phyloP scores from a whole-genome alignment of 2,797 vertebrate genomes.

The Pitangus sulphuratus region DNA sequence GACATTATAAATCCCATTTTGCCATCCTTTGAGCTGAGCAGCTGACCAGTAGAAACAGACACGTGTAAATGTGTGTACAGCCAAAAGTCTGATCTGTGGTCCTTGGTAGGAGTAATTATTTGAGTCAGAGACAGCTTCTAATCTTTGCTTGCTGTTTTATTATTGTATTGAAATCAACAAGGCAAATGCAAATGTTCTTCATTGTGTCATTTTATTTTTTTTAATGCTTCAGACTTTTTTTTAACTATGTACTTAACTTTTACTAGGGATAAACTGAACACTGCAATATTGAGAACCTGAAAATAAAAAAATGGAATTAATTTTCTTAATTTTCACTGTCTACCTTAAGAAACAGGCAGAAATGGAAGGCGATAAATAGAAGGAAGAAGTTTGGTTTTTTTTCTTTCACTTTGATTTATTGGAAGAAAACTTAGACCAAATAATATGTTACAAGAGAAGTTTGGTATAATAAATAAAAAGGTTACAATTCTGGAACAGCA shows the following conservation, averaged over 20 bases:
- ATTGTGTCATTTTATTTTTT: background rate
- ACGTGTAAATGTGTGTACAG: background rate
- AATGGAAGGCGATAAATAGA: background rate
- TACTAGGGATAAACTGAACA: background rate
- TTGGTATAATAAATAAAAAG: slow-evolving; percentile 43
- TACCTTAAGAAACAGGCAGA: background rate
- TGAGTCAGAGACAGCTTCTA: background rate
- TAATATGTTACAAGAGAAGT: background rate
- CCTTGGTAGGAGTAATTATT: background rate
- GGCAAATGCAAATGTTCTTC: background rate
- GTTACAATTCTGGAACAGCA: slow-evolving; percentile 30
- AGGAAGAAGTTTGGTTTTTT: background rate
- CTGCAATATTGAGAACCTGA: background rate
- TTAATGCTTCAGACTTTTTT: background rate
- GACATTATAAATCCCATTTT: background rate
- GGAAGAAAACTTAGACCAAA: background rate
- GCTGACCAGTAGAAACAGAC: background rate
- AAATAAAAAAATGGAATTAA: background rate
- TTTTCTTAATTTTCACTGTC: background rate
- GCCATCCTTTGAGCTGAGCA: background rate
- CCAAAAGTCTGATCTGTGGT: background rate
- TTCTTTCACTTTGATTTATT: slow-evolving; percentile 39
- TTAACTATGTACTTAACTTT: background rate
- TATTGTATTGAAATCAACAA: background rate
- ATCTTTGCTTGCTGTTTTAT: background rate